Evolutionary conservation across 2,797 vertebrate genomes (phyloP).

Genomic region (Erethizon dorsatum): DNA sequence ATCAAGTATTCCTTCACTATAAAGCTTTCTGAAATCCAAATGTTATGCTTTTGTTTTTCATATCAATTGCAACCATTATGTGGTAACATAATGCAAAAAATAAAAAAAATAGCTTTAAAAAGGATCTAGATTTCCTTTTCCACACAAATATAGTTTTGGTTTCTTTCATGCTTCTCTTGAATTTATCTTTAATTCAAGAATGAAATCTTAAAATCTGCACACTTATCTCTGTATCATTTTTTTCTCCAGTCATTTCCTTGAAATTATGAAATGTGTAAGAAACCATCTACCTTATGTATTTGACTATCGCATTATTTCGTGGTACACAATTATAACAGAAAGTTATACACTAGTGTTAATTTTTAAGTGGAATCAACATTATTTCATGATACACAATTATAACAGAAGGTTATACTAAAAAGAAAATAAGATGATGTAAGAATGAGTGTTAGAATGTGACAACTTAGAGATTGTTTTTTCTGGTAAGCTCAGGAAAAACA

Average conservation of each 20-base stretch:
- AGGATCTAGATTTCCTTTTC: neutral
- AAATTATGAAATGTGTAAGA: neutral
- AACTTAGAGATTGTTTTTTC: neutral
- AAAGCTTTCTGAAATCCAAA: neutral
- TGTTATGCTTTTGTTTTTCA: neutral
- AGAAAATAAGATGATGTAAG: neutral
- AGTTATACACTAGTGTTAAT: neutral
- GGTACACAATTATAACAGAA: neutral
- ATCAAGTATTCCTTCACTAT: neutral
- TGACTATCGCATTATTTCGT: conserved; percentile 23
- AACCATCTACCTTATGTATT: neutral
- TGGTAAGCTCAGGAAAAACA: neutral
- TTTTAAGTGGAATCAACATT: neutral
- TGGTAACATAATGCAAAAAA: conserved; percentile 72
- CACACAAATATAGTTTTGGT: neutral
- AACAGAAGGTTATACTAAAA: neutral
- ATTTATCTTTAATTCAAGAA: conserved; percentile 11
- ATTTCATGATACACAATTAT: neutral
- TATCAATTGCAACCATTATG: conserved; percentile 65
- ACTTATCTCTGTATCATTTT: neutral
- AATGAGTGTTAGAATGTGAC: neutral
- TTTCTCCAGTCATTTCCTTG: neutral
- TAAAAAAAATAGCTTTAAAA: neutral
- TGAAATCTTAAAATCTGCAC: neutral
- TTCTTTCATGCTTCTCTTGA: neutral